Evolutionary conservation across 2,113 vertebrate species (phyloP), one percentile per base, ranked within the genome.

Genomic region (Festucalex cinctus): DNA sequence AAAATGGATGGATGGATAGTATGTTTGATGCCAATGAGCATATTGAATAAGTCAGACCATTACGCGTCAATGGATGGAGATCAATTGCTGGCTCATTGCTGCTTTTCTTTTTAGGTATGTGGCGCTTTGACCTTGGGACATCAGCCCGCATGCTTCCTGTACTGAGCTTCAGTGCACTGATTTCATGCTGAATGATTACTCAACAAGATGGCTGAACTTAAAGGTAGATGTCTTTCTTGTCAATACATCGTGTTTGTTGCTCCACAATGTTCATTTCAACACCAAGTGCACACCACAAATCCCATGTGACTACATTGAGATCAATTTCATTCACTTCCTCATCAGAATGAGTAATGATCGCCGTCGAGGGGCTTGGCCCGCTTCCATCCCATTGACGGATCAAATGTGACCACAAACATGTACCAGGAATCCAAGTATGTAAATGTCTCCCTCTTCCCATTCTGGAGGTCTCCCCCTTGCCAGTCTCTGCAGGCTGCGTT

Each of bases 261-360:
- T 46, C 9, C 1, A 28, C 16, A 26, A 28, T 64, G 14, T 48
- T 46, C 19, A 41, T 19, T 7, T 9, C 17, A 6, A 16, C 12
- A 13, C 8, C 17, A 6, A 24, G 6, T 26, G 8, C 6, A 17
- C 10, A 5, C 8, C 48, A 46, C 51, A 59, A 6, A 5, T 78
- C 62, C 65, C 73, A 60, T 14, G 64, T 71, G 61, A 76, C 43
- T 10, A 41, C 44, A 71, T 73, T 76, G 39, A 65, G 60, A 79
- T 83, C 79, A 65, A 71, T 79, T 70, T 56, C 48, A 58, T 74
- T 78, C 37, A 68, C 44, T 71, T 69, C 64, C 65, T 66, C 68
- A 67, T 73, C 73, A 69, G 51, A 73, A 76, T 77, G 73, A 83
- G 72, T 74, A 73, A 83, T 71, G 69, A 75, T 80, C 64, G 70